Base-by-base conservation (phyloP, 2,113 vertebrate genomes). In the Camelus dromedarius region DNA sequence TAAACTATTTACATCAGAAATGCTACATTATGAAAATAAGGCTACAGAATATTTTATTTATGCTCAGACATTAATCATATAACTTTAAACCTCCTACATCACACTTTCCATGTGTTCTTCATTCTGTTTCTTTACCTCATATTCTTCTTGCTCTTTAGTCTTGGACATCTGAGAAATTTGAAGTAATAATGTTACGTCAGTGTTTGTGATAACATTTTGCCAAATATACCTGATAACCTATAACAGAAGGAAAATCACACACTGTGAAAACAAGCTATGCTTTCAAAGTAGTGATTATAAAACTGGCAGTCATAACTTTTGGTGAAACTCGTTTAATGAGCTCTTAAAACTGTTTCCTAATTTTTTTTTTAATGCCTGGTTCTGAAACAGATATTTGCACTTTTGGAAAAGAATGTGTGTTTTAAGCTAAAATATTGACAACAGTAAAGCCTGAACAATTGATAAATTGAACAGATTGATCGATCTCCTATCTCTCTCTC, bases 1-100 rank as follows among this genome's bases (percentile, higher is more conserved):
- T 98, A 98, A 98, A 98, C 98, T 98, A 98, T 98, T 98, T 99
- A 98, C 97, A 98, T 97, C 81, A 97, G 81, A 96, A 96, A 98
- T 97, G 81, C 92, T 93, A 98, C 97, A 95, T 96, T 97, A 97
- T 98, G 95, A 98, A 98, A 98, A 98, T 97, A 98, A 88, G 64
- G 86, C 42, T 93, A 52, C 13, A 66, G 95, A 97, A 97, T 97
- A 96, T 91, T 60, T 92, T 15, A 75, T 95, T 96, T 98, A 90
- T 97, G 95, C 97, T 14, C 69, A 69, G 64, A 93, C 96, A 91
- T 96, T 96, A 97, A 97, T 95, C 92, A 96, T 91, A 84, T 64
- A 92, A 93, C 50, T 95, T 91, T 82, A 97, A 96, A 58, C 42
- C 54, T 96, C 93, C 72, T 92, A 96, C 72, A 95, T 85, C 58